Percentiles rank a stretch among this genome's conserved stretches.
Evolutionary conservation across 2,113 vertebrate species (phyloP).

Genomic region (Drymodes brunneopygia): DNA sequence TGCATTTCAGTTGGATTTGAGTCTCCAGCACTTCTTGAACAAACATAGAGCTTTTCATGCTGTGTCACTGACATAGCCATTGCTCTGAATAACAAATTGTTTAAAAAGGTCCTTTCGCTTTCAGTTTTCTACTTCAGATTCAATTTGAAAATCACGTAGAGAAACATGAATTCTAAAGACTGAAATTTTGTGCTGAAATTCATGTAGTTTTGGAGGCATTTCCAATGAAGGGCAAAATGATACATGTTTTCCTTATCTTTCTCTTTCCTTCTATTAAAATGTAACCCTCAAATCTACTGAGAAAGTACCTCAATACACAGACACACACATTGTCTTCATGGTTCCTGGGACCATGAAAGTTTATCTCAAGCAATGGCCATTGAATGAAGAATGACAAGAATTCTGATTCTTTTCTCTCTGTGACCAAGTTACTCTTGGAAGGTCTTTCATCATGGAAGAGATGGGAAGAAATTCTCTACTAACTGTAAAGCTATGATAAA

Average conservation of each 20-base stretch:
- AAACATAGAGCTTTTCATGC: neutral
- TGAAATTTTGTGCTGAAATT: neutral
- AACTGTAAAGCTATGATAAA: neutral
- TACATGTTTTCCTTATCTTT: neutral
- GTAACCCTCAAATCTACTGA: neutral
- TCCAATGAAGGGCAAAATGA: neutral
- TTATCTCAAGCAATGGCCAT: neutral
- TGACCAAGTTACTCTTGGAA: neutral
- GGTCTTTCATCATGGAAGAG: neutral
- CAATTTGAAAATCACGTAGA: neutral
- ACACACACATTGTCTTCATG: neutral
- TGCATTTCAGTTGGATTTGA: neutral
- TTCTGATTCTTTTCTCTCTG: neutral
- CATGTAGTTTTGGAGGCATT: neutral
- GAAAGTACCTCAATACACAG: neutral
- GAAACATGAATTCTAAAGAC: neutral
- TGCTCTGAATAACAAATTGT: neutral
- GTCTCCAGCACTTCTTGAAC: neutral
- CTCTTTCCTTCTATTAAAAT: neutral
- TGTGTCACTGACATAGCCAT: neutral
- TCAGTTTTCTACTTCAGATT: neutral
- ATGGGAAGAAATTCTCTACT: neutral
- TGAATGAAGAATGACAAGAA: neutral
- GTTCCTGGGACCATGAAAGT: neutral
- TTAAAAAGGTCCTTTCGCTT: neutral